Base-by-base conservation (phyloP, 2,797 vertebrate genomes). In the Myiotriccus ornatus region DNA sequence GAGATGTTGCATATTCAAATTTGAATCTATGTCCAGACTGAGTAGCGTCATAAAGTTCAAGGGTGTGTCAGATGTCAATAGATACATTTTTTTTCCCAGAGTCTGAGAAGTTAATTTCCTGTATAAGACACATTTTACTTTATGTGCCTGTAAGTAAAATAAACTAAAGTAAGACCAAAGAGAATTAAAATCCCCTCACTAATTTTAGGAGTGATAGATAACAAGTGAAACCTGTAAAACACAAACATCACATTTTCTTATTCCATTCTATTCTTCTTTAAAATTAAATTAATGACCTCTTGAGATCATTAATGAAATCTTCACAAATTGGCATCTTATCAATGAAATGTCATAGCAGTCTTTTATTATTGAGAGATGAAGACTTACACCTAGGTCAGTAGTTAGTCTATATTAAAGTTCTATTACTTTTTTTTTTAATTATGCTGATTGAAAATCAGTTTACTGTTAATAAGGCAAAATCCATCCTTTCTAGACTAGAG, bases 1-100 rank as follows among this genome's bases (percentile, higher is more conserved):
- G 53, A 50, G 14, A 22, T 24, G 7, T 0, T 46, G 6, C 2
- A n/a, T 16, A 12, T 67, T 52, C 18, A 19, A 57, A 69, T 19
- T 22, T 7, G 1, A 46, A 22, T 68, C 20, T 65, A 4, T 20
- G 7, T 28, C 28, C 69, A 86, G n/a, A 25, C 43, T 75, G 30
- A 57, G n/a, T 0, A 50, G 10, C 39, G 17, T 44, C 32, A 35
- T 12, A 63, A 79, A 64, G 12, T 64, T n/a, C 49, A 43, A 53
- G 18, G 37, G 6, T 2, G 2, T 46, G 13, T 21, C 56, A 34
- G 21, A 8, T 32, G 35, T 17, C 20, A 34, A 1, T 0, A 60
- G 55, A n/a, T 2, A 56, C 0, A 6, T 12, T 17, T 76, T 80
- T 64, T 64, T 27, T 75, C 50, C 17, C 32, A 7, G 39, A 57